Evolutionary conservation across 1,140 invertebrate genomes (phyloP), one percentile per base, ranked within the genome.

Genomic region (Aphidius gifuensis): DNA sequence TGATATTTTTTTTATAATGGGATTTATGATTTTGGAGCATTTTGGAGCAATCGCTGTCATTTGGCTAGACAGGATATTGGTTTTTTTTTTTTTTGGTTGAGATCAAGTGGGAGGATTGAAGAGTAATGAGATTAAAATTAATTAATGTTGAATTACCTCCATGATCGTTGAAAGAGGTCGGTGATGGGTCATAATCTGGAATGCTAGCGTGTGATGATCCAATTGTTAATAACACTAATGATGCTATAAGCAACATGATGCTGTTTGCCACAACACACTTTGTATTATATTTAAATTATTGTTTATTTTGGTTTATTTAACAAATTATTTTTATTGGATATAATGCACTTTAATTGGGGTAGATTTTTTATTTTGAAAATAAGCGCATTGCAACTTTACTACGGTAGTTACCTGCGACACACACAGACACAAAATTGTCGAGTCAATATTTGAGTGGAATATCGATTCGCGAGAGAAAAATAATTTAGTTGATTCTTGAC

Each of bases 391-490:
- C 69, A 64, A 58, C 66, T 66, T 49, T 60, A 64, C 67, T 66
- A 58, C 50, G 51, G 55, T 64, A 64, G 23, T 69, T 64, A 65
- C 62, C 74, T 71, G 72, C 74, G 71, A 74, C 74, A 74, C 72
- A 59, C 48, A 44, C 50, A 62, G 23, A 32, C 63, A 71, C 74
- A 77, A 75, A 75, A 73, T 73, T 70, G 74, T 68, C 68, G 58
- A 78, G 76, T 79, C 77, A 79, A 78, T 78, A 78, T 79, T 78
- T 77, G 71, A 78, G 73, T 67, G 71, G 71, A 76, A 79, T 78
- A 79, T 79, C 77, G 76, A 78, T 79, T 79, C 68, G 76, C 69
- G 65, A 70, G 61, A 32, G 69, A 70, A 69, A 71, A 67, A 61
- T 68, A 69, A 66, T 69, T 47, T 51, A 58, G 32, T 32, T 32